These are phyloP conservation scores for Drosophila watanabei DNA, from an alignment of 1,140 invertebrate species.

Conservation along the genomic window DNA sequence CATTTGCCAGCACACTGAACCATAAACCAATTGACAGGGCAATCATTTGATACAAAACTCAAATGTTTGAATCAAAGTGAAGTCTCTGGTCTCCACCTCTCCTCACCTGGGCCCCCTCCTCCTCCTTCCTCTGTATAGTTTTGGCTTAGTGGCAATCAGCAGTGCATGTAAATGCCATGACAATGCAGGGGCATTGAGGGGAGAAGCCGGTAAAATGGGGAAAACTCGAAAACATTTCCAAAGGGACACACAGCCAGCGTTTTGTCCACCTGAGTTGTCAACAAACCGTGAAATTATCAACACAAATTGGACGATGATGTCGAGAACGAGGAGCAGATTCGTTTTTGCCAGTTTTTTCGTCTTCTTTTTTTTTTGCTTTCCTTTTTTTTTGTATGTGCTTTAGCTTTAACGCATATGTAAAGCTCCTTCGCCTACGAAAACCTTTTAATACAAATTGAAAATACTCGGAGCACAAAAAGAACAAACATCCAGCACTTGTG, in stretches of 20 bases:
- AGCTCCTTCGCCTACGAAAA: slow-evolving; percentile 60
- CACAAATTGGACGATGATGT: slow-evolving; percentile 76
- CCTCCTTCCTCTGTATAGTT: slow-evolving; percentile 41
- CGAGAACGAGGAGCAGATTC: slow-evolving; percentile 49
- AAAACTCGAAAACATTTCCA: slow-evolving; percentile 66
- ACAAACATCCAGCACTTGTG: slow-evolving; percentile 61
- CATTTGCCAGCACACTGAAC: slow-evolving; percentile 74
- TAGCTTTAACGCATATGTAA: slow-evolving; percentile 74
- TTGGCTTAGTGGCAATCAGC: slow-evolving; percentile 72
- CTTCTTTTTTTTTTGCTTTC: slow-evolving; percentile 6
- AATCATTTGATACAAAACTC: slow-evolving; percentile 75
- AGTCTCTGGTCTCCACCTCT: slow-evolving; percentile 27
- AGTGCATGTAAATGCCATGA: slow-evolving; percentile 83
- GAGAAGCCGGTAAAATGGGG: not conserved
- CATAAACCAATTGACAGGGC: slow-evolving; percentile 80
- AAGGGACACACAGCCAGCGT: slow-evolving; percentile 32
- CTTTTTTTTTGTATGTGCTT: slow-evolving; percentile 22
- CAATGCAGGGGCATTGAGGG: slow-evolving; percentile 54
- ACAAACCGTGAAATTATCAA: slow-evolving; percentile 85
- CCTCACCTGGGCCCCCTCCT: not conserved
- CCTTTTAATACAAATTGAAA: slow-evolving; percentile 84
- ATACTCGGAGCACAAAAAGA: slow-evolving; percentile 66
- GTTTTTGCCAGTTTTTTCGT: slow-evolving; percentile 50
- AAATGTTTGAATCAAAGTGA: slow-evolving; percentile 69
- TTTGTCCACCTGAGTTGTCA: slow-evolving; percentile 83